Conservation (phyloP, 2,113 vertebrate genomes). For the Onychorhynchus coronatus region DNA sequence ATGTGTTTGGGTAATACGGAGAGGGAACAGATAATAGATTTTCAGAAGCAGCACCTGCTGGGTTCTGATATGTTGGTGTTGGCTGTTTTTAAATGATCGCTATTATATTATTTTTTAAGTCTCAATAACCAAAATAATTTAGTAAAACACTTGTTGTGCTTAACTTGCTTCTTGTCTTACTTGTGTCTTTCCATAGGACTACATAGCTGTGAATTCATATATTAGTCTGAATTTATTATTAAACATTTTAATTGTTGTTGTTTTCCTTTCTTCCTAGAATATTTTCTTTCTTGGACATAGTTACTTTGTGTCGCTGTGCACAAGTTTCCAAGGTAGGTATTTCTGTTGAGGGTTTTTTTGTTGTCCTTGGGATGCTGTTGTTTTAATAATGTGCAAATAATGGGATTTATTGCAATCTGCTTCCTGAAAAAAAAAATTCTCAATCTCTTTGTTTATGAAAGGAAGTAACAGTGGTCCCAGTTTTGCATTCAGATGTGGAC, state of each 20-base stretch:
- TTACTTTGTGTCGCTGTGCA: slow-evolving; percentile 92
- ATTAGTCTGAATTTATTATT: background rate
- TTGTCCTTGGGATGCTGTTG: background rate
- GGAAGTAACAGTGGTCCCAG: background rate
- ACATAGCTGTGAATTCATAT: background rate
- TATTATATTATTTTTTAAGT: background rate
- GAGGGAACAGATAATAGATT: background rate
- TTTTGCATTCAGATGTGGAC: background rate
- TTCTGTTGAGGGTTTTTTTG: background rate
- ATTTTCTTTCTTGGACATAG: slow-evolving; percentile 97
- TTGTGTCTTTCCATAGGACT: background rate
- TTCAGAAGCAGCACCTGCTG: background rate
- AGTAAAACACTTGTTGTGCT: background rate
- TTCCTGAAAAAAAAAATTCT: background rate
- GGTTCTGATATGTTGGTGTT: background rate
- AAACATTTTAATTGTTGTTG: background rate
- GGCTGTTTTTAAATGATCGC: background rate
- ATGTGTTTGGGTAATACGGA: background rate
- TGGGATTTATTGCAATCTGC: background rate
- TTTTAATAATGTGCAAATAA: background rate
- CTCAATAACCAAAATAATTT: background rate
- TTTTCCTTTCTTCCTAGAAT: slow-evolving; percentile 80
- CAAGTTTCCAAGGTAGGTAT: slow-evolving; percentile 92
- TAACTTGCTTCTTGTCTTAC: background rate
- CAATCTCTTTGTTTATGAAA: background rate